Conservation (phyloP, 2,797 vertebrate species). For the Thalassophryne amazonica region DNA sequence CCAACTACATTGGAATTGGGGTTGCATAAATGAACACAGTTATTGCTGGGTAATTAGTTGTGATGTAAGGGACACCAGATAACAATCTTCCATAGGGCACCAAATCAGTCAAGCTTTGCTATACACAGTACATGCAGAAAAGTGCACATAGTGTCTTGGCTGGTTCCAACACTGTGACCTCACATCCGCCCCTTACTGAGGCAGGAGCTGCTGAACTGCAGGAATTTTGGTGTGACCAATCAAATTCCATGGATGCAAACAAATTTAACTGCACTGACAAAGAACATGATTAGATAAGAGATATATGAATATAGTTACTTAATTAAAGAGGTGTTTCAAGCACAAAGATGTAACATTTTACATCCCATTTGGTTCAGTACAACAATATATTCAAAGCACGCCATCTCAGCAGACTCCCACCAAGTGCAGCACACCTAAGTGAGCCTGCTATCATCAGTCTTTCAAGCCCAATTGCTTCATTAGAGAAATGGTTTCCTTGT, state of each 20-base stretch:
- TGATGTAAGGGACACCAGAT: too few relatives aligned
- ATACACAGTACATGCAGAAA: too few relatives aligned
- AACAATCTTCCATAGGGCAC: too few relatives aligned
- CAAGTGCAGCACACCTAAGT: constrained; percentile 47
- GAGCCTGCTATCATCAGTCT: constrained; percentile 34
- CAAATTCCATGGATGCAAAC: background rate
- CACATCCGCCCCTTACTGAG: too few relatives aligned
- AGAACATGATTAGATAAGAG: constrained; percentile 5
- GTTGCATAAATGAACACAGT: too few relatives aligned
- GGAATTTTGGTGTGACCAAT: too few relatives aligned
- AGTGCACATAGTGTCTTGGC: too few relatives aligned
- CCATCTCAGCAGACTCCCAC: constrained; percentile 34
- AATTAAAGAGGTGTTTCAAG: constrained; percentile 33
- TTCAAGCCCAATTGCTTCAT: constrained; percentile 42
- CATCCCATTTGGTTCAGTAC: constrained; percentile 53
- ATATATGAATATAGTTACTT: constrained; percentile 7
- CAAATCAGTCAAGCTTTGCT: too few relatives aligned
- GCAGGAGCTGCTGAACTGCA: too few relatives aligned
- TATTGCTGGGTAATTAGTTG: too few relatives aligned
- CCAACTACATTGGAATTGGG: too few relatives aligned
- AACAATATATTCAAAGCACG: constrained; percentile 72
- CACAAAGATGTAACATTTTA: constrained; percentile 28
- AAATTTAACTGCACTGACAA: background rate
- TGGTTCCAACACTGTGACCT: too few relatives aligned
- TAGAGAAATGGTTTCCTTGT: constrained; percentile 35